Conservation (phyloP, 64 coral and sea anemone genomes). For the Dendrophyllia cribrosa region DNA sequence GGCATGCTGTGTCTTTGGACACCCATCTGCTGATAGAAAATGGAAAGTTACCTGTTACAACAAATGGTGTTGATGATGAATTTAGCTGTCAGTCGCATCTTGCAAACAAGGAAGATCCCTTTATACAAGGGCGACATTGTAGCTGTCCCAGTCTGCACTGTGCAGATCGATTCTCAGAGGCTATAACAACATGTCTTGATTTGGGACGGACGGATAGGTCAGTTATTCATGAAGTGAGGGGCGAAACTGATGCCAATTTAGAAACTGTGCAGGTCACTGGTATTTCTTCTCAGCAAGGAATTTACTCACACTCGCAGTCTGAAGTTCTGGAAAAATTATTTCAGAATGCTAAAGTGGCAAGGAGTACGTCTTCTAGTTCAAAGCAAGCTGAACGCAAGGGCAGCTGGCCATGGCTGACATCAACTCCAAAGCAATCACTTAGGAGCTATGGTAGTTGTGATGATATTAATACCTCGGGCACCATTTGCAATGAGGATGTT, state of each 20-base stretch:
- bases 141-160: constrained; percentile 78
- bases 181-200: constrained; percentile 55
- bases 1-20: constrained; percentile 65
- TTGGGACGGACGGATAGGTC: constrained; percentile 38
- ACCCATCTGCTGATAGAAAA: constrained; percentile 30
- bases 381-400: neutral
- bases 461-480: neutral
- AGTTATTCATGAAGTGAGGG: neutral
- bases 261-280: neutral
- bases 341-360: neutral
- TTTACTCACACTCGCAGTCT: constrained; percentile 1
- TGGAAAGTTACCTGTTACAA: neutral
- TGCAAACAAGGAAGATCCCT: constrained; percentile 38
- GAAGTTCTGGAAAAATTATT: constrained; percentile 1
- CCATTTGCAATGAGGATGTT: constrained; percentile 43
- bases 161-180: constrained; percentile 55
- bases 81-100: neutral
- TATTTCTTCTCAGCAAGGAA: neutral
- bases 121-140: constrained; percentile 74
- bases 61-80: neutral
- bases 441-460: constrained; percentile 13
- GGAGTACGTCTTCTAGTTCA: neutral
- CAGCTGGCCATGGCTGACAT: constrained; percentile 38
- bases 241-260: neutral
- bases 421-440: constrained; percentile 27